Conservation (phyloP, 2,797 vertebrate genomes). For the Dipus sagitta region DNA sequence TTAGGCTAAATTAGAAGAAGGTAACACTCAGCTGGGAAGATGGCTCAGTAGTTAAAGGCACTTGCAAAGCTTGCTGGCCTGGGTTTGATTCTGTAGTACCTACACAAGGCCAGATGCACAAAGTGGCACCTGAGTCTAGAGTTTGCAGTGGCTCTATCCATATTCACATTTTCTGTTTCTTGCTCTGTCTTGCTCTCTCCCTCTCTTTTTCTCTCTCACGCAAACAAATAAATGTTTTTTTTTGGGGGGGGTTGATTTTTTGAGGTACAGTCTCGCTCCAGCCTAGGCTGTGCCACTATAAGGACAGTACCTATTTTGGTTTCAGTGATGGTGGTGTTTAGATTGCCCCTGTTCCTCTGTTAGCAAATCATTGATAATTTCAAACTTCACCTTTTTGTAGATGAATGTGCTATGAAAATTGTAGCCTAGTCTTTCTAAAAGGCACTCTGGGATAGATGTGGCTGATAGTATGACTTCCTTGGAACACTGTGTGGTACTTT, state of each 20-base stretch:
- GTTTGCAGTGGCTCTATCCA: no score
- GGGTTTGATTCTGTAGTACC: no score
- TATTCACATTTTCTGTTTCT: no score
- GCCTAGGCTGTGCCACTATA: neutral
- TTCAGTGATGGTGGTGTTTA: neutral
- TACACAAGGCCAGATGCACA: no score
- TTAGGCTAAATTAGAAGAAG: conserved; percentile 17
- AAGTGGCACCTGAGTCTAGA: no score
- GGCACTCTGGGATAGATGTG: neutral
- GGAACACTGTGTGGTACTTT: neutral
- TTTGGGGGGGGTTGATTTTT: no score
- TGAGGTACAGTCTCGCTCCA: neutral
- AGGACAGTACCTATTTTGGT: neutral
- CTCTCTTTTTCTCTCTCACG: no score
- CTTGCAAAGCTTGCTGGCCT: no score
- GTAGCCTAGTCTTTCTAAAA: neutral
- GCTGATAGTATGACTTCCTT: neutral
- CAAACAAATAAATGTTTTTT: neutral
- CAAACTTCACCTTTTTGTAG: neutral
- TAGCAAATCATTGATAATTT: neutral
- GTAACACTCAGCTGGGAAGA: neutral
- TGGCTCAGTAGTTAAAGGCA: no score
- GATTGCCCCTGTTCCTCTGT: neutral
- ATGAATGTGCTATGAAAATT: neutral
- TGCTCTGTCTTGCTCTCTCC: no score